phyloP scores from a whole-genome alignment of 2,888 invertebrate genomes.

The Acanthosepion pharaonis region DNA sequence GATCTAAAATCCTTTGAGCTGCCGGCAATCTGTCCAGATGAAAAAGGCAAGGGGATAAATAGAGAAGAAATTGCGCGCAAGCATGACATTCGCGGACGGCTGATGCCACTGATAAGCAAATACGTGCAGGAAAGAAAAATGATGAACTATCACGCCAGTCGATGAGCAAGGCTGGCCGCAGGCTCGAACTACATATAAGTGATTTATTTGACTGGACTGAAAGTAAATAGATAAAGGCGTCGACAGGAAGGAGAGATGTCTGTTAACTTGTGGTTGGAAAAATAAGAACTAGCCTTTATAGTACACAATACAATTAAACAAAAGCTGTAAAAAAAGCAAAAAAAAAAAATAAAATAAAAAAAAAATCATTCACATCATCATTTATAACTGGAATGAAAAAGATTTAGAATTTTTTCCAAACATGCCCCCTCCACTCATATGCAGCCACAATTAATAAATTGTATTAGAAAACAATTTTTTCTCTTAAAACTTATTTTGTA shows the following conservation, averaged over 20 bases:
- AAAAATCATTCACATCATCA: too few species aligned
- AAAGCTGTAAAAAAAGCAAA: not conserved
- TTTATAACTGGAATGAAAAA: too few species aligned
- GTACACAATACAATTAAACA: not conserved
- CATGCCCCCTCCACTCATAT: too few species aligned
- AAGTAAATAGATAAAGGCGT: not conserved
- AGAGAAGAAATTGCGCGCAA: not conserved
- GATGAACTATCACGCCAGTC: not conserved
- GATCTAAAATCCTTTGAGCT: slow-evolving; percentile 33
- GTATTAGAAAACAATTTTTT: too few species aligned
- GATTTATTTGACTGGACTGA: not conserved
- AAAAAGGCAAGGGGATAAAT: not conserved
- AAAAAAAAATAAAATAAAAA: too few species aligned
- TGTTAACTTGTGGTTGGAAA: not conserved
- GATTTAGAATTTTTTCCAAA: too few species aligned
- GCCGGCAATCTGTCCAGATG: not conserved
- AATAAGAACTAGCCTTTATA: not conserved
- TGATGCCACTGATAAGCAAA: slow-evolving; percentile 33
- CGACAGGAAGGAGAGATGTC: not conserved
- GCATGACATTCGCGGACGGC: not conserved
- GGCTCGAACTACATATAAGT: not conserved
- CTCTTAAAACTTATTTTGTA: too few species aligned
- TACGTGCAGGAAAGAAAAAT: not conserved
- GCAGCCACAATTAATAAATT: too few species aligned
- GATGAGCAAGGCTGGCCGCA: not conserved